phyloP scores from a whole-genome alignment of 2,113 vertebrate species.

The crab-eating macaque (Macaca fascicularis) region T2T-MFA8v1.1 NC_088384.1:69615001-69615500 shows the following conservation, averaged over 20 bases:
- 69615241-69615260: background rate
- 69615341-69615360: background rate
- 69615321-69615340: background rate
- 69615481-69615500: background rate
- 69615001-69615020: background rate
- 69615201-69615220: background rate
- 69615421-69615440: background rate
- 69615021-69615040: background rate
- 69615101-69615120: background rate
- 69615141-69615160: background rate
- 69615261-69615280: background rate
- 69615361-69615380: background rate
- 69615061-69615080: background rate
- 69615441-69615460: background rate
- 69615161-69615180: background rate
- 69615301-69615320: background rate
- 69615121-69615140: background rate
- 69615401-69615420: background rate
- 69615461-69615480: background rate
- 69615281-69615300: background rate
- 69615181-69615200: background rate
- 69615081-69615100: background rate
- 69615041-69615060: background rate
- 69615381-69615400: background rate
- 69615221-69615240: constrained; percentile 1